These are phyloP conservation scores for Apteryx owenii DNA, from an alignment of 2,113 vertebrate genomes.

Conservation along the genomic window DNA sequence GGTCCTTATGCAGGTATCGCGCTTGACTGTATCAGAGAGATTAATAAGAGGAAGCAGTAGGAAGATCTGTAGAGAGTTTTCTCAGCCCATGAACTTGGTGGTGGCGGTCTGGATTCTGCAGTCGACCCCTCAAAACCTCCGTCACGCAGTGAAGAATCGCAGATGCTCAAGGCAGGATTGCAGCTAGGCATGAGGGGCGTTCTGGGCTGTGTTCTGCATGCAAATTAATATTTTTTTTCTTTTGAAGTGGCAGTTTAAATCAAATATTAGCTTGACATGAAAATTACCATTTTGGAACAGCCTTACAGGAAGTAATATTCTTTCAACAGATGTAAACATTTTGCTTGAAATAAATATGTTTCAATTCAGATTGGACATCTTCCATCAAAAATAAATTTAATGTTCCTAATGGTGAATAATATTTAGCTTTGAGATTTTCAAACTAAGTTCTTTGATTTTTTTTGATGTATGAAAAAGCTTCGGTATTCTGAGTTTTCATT, in stretches of 20 bases:
- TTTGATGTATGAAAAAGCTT: background rate
- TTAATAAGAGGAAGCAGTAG: background rate
- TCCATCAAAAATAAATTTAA: background rate
- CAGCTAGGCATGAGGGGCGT: background rate
- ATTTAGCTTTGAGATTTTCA: background rate
- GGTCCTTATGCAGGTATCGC: no score
- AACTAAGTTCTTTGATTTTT: background rate
- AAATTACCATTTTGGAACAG: background rate
- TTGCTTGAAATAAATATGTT: background rate
- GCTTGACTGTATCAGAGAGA: background rate
- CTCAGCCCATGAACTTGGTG: background rate
- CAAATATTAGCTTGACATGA: background rate
- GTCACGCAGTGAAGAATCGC: fast-evolving
- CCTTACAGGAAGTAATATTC: background rate
- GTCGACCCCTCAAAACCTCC: background rate
- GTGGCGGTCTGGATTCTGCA: background rate
- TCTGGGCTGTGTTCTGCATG: background rate
- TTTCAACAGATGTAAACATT: background rate
- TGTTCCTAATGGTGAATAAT: background rate
- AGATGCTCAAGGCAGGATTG: background rate
- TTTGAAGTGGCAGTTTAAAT: background rate
- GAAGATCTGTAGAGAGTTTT: background rate
- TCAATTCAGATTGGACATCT: background rate
- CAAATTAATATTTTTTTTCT: background rate
- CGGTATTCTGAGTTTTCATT: background rate